These are phyloP conservation scores for Hapalemur alaotrensis DNA, from an alignment of 2,797 vertebrate species.

Conservation along the genomic window DNA sequence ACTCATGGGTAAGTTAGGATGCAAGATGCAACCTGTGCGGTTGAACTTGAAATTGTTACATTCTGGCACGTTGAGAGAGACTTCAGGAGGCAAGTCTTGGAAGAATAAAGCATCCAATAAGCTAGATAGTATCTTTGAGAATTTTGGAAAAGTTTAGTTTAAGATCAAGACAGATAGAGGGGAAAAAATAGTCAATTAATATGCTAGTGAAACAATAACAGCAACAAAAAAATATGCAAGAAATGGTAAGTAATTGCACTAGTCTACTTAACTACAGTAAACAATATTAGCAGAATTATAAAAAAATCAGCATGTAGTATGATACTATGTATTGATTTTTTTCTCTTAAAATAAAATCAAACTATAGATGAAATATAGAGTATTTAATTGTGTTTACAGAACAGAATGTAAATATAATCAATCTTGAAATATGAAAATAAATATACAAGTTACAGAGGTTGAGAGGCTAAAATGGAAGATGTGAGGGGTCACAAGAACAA, in stretches of 20 bases:
- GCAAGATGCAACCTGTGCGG: neutral
- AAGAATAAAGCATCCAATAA: neutral
- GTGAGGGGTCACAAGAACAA: neutral
- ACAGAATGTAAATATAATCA: neutral
- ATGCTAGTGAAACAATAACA: neutral
- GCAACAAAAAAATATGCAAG: neutral
- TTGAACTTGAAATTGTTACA: neutral
- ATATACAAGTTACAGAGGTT: neutral
- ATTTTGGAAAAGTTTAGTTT: neutral
- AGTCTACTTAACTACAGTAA: neutral
- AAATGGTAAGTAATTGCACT: neutral
- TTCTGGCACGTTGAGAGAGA: accelerated
- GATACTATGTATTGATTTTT: neutral
- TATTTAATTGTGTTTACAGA: neutral
- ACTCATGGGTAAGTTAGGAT: neutral
- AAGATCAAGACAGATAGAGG: neutral
- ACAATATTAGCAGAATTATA: neutral
- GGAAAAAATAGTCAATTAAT: neutral
- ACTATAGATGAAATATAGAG: neutral
- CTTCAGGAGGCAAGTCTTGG: neutral
- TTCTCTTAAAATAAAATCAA: neutral
- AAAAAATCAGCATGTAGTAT: neutral
- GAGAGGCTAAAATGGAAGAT: neutral
- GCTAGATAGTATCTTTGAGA: neutral
- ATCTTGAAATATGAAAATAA: neutral